These are phyloP conservation scores for Ptychobarbus kaznakovi DNA, from an alignment of 2,797 vertebrate species.

Conservation along the genomic window DNA sequence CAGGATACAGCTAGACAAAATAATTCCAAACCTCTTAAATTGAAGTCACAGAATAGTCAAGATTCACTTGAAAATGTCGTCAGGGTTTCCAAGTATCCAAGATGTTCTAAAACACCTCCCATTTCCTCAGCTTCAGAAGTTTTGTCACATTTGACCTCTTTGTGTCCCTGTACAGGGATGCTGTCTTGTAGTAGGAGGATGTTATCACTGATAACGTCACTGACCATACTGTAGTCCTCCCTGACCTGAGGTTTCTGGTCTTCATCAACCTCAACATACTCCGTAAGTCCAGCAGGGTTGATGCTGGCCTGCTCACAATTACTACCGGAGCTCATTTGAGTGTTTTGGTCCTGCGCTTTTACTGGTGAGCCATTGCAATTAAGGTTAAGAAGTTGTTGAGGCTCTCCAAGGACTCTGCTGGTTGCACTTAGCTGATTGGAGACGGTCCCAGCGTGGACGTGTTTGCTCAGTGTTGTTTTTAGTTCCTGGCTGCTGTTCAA, in stretches of 20 bases:
- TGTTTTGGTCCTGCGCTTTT: slow-evolving; percentile 17
- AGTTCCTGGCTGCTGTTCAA: slow-evolving; percentile 68
- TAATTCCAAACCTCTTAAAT: not conserved
- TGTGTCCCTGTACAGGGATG: slow-evolving; percentile 22
- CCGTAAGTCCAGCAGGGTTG: not conserved
- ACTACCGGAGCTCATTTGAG: not conserved
- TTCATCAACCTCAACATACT: slow-evolving; percentile 83
- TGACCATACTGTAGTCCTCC: slow-evolving; percentile 85
- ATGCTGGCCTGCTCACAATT: not conserved
- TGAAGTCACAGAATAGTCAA: not conserved
- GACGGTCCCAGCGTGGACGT: not conserved
- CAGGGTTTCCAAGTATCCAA: slow-evolving; percentile 40
- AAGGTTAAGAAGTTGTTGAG: slow-evolving; percentile 8
- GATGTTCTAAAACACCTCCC: not conserved
- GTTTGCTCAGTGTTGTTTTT: not conserved
- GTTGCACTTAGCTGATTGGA: not conserved
- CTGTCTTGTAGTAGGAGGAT: slow-evolving; percentile 76
- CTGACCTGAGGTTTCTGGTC: slow-evolving; percentile 68
- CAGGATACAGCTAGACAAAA: not conserved
- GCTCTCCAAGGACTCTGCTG: not conserved
- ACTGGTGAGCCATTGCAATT: not conserved
- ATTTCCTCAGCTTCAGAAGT: not conserved
- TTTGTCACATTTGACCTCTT: slow-evolving; percentile 27
- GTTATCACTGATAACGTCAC: slow-evolving; percentile 75
- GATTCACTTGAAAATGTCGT: slow-evolving; percentile 14